Percentiles rank a stretch among this genome's conserved stretches.
Evolutionary conservation across 2,797 vertebrate genomes (phyloP).

Genomic region (Myotis daubentonii): DNA sequence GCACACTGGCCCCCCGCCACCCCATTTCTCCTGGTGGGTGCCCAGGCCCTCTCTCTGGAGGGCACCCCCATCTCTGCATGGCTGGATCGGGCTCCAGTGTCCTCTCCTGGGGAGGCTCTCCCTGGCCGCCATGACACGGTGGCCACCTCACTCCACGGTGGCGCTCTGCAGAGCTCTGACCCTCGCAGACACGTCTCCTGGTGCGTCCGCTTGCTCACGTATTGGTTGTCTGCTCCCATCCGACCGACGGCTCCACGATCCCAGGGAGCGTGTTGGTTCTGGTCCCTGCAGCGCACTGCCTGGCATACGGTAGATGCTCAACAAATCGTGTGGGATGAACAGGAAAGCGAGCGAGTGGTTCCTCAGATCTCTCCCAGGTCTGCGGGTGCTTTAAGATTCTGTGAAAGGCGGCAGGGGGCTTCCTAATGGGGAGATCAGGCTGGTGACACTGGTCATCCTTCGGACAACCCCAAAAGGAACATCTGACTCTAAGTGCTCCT

Average conservation of each 20-base stretch:
- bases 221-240: neutral
- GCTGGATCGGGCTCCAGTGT: neutral
- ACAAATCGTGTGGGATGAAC: neutral
- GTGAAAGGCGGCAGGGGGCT: neutral
- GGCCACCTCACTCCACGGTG: neutral
- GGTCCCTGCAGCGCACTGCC: neutral
- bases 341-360: neutral
- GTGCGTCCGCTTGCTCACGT: accelerated
- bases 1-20: neutral
- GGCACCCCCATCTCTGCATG: neutral
- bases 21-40: neutral
- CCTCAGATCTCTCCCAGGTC: neutral
- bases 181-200: accelerated
- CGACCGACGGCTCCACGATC: neutral
- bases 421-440: neutral
- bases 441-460: neutral
- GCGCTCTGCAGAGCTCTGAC: neutral
- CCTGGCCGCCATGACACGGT: neutral
- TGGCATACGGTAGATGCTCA: neutral
- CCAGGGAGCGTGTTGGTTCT: neutral
- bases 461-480: neutral
- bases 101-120: neutral
- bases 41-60: neutral
- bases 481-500: neutral
- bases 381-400: neutral